A percentile compares a stretch with the other conserved stretches of the same genome.
Conservation (phyloP, 2,888 invertebrate genomes). For the Pristionchus arcanus region DNA sequence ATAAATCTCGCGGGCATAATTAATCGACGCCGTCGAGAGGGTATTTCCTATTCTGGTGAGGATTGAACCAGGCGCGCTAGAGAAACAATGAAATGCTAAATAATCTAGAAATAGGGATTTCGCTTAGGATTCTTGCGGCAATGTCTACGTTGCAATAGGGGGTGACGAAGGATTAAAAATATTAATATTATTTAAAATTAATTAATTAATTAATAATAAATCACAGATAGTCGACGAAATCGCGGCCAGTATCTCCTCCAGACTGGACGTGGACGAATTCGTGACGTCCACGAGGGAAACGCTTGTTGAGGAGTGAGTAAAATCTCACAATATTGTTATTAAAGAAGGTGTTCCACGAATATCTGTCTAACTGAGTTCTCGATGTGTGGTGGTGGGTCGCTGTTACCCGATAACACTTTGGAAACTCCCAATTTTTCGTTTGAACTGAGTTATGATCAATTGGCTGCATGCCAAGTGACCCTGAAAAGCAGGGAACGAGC, state of each 20-base stretch:
- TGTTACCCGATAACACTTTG: no score
- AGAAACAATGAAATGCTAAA: neutral
- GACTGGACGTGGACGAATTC: constrained; percentile 5
- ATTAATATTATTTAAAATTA: neutral
- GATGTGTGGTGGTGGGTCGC: no score
- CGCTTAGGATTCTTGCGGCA: no score
- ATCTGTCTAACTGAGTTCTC: no score
- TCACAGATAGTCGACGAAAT: constrained; percentile 11
- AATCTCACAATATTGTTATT: neutral
- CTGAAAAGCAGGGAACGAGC: no score
- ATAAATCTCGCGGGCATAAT: neutral
- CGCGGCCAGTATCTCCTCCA: constrained; percentile 5
- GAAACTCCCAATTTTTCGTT: no score
- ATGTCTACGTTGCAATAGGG: no score
- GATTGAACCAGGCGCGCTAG: neutral
- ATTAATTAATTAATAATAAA: neutral
- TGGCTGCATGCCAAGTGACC: no score
- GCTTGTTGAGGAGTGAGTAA: neutral
- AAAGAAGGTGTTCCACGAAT: no score
- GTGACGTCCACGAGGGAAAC: constrained; percentile 18
- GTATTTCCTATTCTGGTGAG: neutral
- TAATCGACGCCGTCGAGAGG: neutral
- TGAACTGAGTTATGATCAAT: no score
- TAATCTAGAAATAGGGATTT: no score
- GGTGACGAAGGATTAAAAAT: neutral